These are phyloP conservation scores for Hetaerina americana DNA, from an alignment of 1,140 invertebrate genomes.

Conservation along the genomic window DNA sequence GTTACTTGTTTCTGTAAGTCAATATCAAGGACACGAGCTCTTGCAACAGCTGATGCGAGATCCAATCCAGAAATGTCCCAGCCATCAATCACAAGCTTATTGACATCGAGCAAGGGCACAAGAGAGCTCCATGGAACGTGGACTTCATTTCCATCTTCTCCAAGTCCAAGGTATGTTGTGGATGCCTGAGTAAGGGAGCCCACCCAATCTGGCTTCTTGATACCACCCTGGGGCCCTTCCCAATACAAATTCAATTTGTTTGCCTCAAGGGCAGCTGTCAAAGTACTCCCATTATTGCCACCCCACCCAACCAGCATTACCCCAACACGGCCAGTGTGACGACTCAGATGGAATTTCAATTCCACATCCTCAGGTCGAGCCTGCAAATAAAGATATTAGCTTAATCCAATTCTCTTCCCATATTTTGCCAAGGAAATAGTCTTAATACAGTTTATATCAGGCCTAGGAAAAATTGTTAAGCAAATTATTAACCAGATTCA, in stretches of 20 bases:
- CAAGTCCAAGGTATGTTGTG: constrained; percentile 66
- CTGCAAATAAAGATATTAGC: not conserved
- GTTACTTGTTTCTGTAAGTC: constrained; percentile 33
- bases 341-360: constrained; percentile 41
- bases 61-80: constrained; percentile 89
- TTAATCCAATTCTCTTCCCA: too few species aligned
- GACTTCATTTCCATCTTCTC: constrained; percentile 53
- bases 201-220: constrained; percentile 70
- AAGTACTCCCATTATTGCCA: constrained; percentile 87
- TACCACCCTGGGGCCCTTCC: constrained; percentile 61
- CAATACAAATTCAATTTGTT: constrained; percentile 70
- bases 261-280: constrained; percentile 84
- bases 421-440: too few species aligned
- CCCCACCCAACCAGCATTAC: constrained; percentile 93
- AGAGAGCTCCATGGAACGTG: constrained; percentile 68
- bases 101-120: constrained; percentile 79
- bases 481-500: too few species aligned
- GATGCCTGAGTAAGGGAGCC: constrained; percentile 85
- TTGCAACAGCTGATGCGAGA: constrained; percentile 69
- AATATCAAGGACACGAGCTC: constrained; percentile 52
- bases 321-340: constrained; percentile 54
- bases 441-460: too few species aligned
- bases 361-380: not conserved
- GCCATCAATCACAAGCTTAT: constrained; percentile 81
- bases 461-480: too few species aligned